Percentiles rank a stretch among this genome's conserved stretches.
Evolutionary conservation across 2,113 vertebrate genomes (phyloP).

Genomic region (Mustelus asterias): DNA sequence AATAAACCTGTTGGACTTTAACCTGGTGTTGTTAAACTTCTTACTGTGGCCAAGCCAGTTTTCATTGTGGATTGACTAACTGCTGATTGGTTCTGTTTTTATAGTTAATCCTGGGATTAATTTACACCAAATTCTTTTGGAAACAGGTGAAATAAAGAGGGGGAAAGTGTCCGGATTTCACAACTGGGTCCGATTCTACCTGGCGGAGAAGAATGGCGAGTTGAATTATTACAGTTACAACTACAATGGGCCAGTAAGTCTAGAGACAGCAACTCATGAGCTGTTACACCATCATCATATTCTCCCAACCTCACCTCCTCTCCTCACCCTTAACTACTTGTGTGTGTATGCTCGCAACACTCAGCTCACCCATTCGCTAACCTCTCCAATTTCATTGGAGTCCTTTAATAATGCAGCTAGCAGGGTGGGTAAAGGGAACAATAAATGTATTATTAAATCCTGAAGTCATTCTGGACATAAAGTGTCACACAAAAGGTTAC

Average conservation of each 20-base stretch:
- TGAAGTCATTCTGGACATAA: too few species aligned
- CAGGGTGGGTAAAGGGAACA: too few species aligned
- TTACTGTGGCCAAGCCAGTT: too few species aligned
- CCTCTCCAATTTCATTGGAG: background rate
- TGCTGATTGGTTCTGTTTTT: background rate
- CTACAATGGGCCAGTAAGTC: conserved; percentile 78
- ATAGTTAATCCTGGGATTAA: background rate
- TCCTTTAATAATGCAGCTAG: too few species aligned
- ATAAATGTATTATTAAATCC: too few species aligned
- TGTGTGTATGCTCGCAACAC: background rate
- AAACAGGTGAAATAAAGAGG: conserved; percentile 78
- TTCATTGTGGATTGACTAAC: background rate
- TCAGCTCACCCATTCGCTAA: background rate
- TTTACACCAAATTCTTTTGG: background rate
- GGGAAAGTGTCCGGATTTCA: conserved; percentile 89
- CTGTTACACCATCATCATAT: background rate
- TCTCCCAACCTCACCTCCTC: background rate
- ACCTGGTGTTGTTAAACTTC: too few species aligned
- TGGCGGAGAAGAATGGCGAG: conserved; percentile 67
- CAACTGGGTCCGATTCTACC: conserved; percentile 93
- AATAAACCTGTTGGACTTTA: too few species aligned
- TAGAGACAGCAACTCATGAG: background rate
- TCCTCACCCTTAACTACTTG: background rate
- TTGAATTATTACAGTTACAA: conserved; percentile 87
- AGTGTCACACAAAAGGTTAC: too few species aligned